These are phyloP conservation scores for Synanthedon myopaeformis DNA, from an alignment of 2,888 invertebrate genomes.

Conservation along the genomic window DNA sequence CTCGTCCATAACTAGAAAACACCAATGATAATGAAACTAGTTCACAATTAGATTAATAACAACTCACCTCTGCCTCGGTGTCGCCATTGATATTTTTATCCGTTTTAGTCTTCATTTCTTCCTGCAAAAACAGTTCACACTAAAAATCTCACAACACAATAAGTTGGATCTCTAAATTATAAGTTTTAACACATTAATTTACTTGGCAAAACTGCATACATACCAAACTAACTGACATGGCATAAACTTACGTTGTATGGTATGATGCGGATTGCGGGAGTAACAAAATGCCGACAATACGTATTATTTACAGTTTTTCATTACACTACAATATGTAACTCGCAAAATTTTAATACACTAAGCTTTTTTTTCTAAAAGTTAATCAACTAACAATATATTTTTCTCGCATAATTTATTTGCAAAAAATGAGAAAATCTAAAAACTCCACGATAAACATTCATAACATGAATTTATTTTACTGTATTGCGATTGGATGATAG, in stretches of 20 bases:
- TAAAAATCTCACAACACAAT: constrained; percentile 47
- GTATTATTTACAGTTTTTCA: constrained; percentile 6
- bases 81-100: constrained; percentile 70
- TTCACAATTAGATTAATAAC: constrained; percentile 17
- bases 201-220: constrained; percentile 48
- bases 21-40: neutral
- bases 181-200: constrained; percentile 47
- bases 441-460: constrained; percentile 21
- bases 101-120: constrained; percentile 71
- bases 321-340: too few species aligned
- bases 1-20: too few species aligned
- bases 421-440: neutral
- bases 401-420: too few species aligned
- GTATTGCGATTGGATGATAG: constrained; percentile 13
- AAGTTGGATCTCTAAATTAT: constrained; percentile 33
- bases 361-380: too few species aligned
- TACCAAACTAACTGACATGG: constrained; percentile 55
- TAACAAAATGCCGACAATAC: constrained; percentile 42
- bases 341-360: too few species aligned
- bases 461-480: constrained; percentile 38
- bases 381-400: too few species aligned
- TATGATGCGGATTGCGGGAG: constrained; percentile 12
- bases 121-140: constrained; percentile 55
- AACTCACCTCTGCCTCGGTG: constrained; percentile 69
- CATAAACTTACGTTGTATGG: constrained; percentile 24